These are phyloP conservation scores for Pteromalus puparum DNA, from an alignment of 1,140 invertebrate genomes.

Conservation along the genomic window DNA sequence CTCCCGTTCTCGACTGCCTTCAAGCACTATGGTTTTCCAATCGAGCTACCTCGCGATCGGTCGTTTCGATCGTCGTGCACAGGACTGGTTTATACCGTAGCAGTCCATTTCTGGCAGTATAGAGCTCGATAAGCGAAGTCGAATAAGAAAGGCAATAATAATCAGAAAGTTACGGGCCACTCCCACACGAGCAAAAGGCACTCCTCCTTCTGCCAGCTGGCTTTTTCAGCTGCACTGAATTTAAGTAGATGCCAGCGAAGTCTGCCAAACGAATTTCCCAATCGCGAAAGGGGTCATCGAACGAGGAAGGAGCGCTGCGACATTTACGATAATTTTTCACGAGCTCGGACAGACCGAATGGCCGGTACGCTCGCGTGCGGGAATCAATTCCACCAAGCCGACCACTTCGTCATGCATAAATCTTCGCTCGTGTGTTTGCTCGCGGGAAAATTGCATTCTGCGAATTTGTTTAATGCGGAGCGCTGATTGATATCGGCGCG, in stretches of 20 bases:
- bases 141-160: neutral
- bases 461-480: neutral
- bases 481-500: neutral
- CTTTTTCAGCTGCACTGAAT: neutral
- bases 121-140: neutral
- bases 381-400: neutral
- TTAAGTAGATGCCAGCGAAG: neutral
- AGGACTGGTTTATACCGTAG: too few relatives aligned
- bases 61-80: too few relatives aligned
- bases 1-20: too few relatives aligned
- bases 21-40: too few relatives aligned
- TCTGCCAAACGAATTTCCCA: neutral
- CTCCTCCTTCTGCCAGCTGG: neutral
- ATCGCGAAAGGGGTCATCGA: neutral
- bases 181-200: too few relatives aligned
- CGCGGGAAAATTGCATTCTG: neutral
- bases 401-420: too few relatives aligned
- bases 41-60: too few relatives aligned
- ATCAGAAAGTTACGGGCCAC: neutral
- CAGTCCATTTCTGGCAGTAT: too few relatives aligned
- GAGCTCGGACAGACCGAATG: neutral
- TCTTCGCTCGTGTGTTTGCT: neutral
- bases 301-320: neutral
- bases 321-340: conserved; percentile 10
- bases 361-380: neutral